Conservation (phyloP, 2,888 invertebrate species). For the Dusona sp. region DNA sequence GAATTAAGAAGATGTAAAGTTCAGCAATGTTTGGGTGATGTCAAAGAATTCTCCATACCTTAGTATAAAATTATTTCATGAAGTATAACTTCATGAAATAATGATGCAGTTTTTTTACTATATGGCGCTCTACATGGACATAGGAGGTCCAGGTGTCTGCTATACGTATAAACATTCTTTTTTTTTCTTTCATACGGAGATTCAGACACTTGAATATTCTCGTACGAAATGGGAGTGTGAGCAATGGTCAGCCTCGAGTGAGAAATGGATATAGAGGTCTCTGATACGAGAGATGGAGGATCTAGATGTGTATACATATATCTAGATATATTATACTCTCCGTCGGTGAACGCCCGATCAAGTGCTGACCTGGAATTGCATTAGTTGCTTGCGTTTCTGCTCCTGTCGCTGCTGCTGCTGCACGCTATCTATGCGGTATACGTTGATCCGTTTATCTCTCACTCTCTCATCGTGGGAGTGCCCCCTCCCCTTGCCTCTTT, state of each 20-base stretch:
- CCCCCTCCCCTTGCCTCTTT: slow-evolving; percentile 8
- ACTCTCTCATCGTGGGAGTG: slow-evolving; percentile 65
- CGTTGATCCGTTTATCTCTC: slow-evolving; percentile 58
- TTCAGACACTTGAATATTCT: slow-evolving; percentile 40
- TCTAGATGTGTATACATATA: slow-evolving; percentile 11
- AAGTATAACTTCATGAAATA: neutral
- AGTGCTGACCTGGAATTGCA: slow-evolving; percentile 69
- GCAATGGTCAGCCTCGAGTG: slow-evolving; percentile 59
- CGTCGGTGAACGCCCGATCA: slow-evolving; percentile 62
- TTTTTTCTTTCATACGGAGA: neutral
- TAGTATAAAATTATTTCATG: neutral
- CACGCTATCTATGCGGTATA: slow-evolving; percentile 55
- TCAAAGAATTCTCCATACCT: neutral
- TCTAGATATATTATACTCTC: slow-evolving; percentile 21
- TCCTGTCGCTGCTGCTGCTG: slow-evolving; percentile 44
- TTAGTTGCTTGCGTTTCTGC: slow-evolving; percentile 62
- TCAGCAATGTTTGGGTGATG: neutral
- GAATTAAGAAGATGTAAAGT: neutral
- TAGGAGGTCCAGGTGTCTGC: too few species aligned
- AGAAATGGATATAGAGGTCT: slow-evolving; percentile 51
- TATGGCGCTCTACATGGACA: neutral
- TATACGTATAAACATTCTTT: neutral
- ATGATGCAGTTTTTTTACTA: neutral
- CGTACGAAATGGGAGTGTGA: slow-evolving; percentile 57
- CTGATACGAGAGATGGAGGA: slow-evolving; percentile 50